Evolutionary conservation across 2,888 invertebrate species (phyloP).

Genomic region (Noctua comes): DNA sequence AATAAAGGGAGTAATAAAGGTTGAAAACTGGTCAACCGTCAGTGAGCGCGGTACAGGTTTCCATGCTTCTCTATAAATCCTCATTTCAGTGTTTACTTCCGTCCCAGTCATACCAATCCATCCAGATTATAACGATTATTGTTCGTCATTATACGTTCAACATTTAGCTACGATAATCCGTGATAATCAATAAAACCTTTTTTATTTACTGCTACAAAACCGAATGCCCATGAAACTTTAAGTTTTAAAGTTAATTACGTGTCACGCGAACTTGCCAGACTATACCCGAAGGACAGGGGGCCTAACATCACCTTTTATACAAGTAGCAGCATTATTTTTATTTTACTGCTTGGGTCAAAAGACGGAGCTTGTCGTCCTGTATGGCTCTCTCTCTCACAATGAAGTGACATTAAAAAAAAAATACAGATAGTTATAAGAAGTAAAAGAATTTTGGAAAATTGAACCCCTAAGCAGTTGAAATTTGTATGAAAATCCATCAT

Average conservation of each 20-base stretch:
- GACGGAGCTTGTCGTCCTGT: too few species aligned
- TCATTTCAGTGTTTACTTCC: neutral
- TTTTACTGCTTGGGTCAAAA: too few species aligned
- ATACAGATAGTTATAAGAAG: neutral
- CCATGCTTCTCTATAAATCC: too few species aligned
- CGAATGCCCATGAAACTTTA: slow-evolving; percentile 48
- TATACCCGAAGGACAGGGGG: slow-evolving; percentile 43
- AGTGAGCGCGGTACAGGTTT: neutral
- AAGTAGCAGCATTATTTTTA: neutral
- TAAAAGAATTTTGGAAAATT: neutral
- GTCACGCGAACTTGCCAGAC: slow-evolving; percentile 57
- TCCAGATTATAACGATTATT: neutral
- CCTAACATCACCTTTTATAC: neutral
- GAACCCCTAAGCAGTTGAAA: neutral
- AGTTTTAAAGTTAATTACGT: slow-evolving; percentile 59
- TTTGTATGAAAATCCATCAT: neutral
- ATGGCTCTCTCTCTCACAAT: too few species aligned
- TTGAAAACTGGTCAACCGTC: too few species aligned
- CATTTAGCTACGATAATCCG: neutral
- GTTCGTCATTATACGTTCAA: neutral
- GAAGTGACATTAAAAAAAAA: too few species aligned
- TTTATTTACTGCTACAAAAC: slow-evolving; percentile 37
- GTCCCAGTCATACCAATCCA: neutral
- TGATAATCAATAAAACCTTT: slow-evolving; percentile 32
- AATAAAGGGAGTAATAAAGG: too few species aligned